These are phyloP conservation scores for Cairina moschata DNA, from an alignment of 2,113 vertebrate species.

Conservation along the genomic window DNA sequence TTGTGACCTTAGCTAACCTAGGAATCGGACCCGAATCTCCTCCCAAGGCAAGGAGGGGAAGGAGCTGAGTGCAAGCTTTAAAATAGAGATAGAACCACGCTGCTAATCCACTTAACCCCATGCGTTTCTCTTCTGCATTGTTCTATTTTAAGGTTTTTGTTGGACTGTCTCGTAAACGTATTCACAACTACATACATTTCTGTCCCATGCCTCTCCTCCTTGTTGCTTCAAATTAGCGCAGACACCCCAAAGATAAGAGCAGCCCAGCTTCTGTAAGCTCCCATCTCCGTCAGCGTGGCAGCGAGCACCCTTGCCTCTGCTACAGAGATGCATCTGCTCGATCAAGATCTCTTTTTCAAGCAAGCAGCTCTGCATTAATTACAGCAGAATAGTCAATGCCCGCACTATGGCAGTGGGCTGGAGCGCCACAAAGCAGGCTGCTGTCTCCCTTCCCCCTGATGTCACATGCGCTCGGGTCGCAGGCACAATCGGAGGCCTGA, in stretches of 20 bases:
- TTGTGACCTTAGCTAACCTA: not conserved
- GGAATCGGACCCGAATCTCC: not conserved
- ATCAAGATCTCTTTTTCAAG: conserved; percentile 24
- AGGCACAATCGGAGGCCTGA: conserved; percentile 44
- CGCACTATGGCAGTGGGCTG: conserved; percentile 40
- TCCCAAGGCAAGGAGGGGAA: not conserved
- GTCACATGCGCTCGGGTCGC: conserved; percentile 27
- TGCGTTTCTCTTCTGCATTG: not conserved
- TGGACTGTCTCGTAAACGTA: not conserved
- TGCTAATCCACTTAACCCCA: not conserved
- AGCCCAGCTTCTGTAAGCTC: conserved; percentile 3
- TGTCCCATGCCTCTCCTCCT: not conserved
- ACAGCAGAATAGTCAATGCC: conserved; percentile 65
- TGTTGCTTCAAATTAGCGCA: not conserved
- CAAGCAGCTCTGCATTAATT: conserved; percentile 68
- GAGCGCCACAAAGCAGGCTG: conserved; percentile 58
- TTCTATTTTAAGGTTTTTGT: not conserved
- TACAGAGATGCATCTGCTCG: not conserved
- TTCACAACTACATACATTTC: not conserved
- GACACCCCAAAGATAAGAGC: conserved; percentile 3
- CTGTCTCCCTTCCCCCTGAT: conserved; percentile 61
- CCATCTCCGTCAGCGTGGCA: not conserved
- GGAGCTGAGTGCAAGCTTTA: not conserved
- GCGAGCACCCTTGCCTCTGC: not conserved
- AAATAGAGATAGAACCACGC: not conserved